Evolutionary conservation across 2,797 vertebrate species (phyloP), one percentile per base, ranked within the genome.

Genomic region (Lophius americanus): DNA sequence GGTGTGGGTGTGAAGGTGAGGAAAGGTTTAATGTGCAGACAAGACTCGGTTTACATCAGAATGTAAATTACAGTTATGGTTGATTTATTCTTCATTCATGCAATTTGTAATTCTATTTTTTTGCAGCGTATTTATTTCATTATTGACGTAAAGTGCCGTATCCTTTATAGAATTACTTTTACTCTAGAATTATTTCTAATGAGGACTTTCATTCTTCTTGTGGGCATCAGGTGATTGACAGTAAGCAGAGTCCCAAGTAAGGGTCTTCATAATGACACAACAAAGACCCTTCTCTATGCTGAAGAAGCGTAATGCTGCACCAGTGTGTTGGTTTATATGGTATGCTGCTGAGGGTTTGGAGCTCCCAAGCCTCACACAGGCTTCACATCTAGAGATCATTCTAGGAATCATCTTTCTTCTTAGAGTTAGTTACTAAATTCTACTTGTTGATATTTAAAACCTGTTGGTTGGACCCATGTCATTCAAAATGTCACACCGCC

Each of bases 171-270:
- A n/a, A 59, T 68, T 10, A 65, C 46, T 42, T 36, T 49, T 65
- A 46, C 3, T 23, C 13, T 68, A 63, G 51, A 48, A 11, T 49
- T 37, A 13, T 47, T 49, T 4, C 43, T 59, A 64, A 5, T 23
- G 23, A 37, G 58, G 37, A 66, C 69, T 62, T 47, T 61, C 73
- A 76, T 82, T 36, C 53, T 65, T 64, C 54, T 60, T 64, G 76
- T 79, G 60, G 79, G 81, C 11, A 66, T 79, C 76, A 47, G 64
- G 63, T 84, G 77, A 82, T 78, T 86, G 86, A 83, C 85, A 79
- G 72, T 32, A 66, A 63, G 71, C 60, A 59, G 44, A 63, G 55
- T 74, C 47, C 63, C 66, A 73, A 66, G 68, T 49, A 77, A 74
- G 66, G 73, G 65, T 23, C 23, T 23, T 23, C 23, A 23, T 23